Base-by-base conservation (phyloP, 2,888 invertebrate genomes). In the Carcina quercana region DNA sequence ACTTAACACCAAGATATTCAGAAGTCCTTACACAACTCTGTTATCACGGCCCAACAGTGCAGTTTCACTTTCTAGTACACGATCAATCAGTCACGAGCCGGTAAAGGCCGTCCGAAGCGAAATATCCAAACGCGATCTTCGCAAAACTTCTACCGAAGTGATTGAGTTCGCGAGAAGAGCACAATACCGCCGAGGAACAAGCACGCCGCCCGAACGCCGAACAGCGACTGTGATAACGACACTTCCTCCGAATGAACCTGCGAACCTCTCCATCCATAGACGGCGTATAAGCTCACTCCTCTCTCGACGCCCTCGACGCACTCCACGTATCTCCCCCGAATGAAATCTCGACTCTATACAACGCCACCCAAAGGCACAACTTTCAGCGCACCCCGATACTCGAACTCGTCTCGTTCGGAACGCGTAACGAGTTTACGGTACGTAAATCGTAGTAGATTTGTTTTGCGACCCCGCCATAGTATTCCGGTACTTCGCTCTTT, bases 161-260 rank as follows among this genome's bases (percentile, higher is more conserved):
- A 51, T 49, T 45, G 38, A 35, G 45, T 48, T 46, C 51, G 59
- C 40, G 49, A 38, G 41, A 45, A 50, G 50, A 50, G 50, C 43
- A 38, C 53, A 47, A 45, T 28, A 15, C 34, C 53, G 48, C 43
- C 60, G 58, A 47, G 47, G 47, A 55, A 59, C 66, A 52, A 66
- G 67, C 65, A 56, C 71, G 72, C 78, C 62, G 74, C 65, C 61
- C 78, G 75, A 70, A 49, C 64, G 78, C 67, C 71, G 74, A 79
- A 68, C 75, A 72, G 76, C 80, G 74, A 83, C 82, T 83, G 80
- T 78, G 79, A 80, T 82, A 83, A 79, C 76, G 67, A 71, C 60
- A 68, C 68, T 72, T 70, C 70, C 68, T 66, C 49, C 76, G 64
- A 74, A 67, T 68, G 65, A 73, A 76, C 78, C 78, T 65, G 67